phyloP scores from a whole-genome alignment of 2,797 vertebrate species.

The Myotis myotis region DNA sequence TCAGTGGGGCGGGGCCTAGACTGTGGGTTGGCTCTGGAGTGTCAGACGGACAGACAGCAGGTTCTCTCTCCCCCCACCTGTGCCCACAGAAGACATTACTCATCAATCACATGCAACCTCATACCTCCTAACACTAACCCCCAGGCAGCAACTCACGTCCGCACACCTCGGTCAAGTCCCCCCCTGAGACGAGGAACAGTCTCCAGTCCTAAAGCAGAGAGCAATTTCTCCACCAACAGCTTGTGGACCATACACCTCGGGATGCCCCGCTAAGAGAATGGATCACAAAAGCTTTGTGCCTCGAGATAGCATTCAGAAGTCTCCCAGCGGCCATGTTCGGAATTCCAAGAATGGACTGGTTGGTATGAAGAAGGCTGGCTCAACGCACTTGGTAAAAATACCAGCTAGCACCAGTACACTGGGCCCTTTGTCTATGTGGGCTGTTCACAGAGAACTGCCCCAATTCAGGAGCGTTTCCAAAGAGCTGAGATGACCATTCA shows the following conservation, averaged over 20 bases:
- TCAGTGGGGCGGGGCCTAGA: neutral
- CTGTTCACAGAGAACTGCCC: slow-evolving; percentile 45
- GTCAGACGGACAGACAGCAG: neutral
- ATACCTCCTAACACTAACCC: neutral
- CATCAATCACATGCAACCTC: neutral
- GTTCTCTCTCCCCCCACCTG: neutral
- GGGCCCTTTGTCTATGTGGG: slow-evolving; percentile 61
- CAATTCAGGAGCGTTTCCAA: slow-evolving; percentile 66
- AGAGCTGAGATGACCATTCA: slow-evolving; percentile 66
- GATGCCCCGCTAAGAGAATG: neutral
- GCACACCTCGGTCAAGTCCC: too few species aligned
- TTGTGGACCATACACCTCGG: neutral
- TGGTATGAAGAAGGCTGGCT: slow-evolving; percentile 44
- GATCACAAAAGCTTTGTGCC: neutral
- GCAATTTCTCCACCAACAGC: neutral
- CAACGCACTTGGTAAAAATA: slow-evolving; percentile 24
- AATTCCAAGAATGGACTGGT: slow-evolving; percentile 49
- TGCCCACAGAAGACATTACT: neutral
- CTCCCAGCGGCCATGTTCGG: neutral
- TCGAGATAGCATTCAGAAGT: neutral
- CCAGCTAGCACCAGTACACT: slow-evolving; percentile 39
- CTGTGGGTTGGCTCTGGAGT: neutral
- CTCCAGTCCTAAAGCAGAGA: neutral
- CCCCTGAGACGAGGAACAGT: neutral
- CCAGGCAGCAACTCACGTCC: neutral